Evolutionary conservation across 1,140 invertebrate species (phyloP).

Genomic region (Daktulosphaira vitifoliae): DNA sequence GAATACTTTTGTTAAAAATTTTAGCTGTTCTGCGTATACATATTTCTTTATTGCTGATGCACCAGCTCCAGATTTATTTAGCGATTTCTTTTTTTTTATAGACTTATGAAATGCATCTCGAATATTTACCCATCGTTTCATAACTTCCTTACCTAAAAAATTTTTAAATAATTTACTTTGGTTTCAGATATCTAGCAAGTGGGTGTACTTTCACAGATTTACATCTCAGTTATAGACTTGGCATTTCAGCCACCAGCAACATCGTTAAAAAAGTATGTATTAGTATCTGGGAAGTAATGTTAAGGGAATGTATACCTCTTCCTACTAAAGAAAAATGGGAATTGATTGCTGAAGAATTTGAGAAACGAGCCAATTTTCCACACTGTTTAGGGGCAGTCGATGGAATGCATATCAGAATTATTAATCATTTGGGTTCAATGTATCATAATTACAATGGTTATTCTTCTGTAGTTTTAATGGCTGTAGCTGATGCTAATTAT

Average conservation of each 20-base stretch:
- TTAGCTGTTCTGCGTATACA: slow-evolving; percentile 32
- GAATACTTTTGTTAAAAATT: slow-evolving; percentile 20
- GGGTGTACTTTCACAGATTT: slow-evolving; percentile 37
- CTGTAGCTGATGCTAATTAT: slow-evolving; percentile 44
- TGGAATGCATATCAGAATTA: slow-evolving; percentile 42
- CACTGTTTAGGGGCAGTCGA: slow-evolving; percentile 37
- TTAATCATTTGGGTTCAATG: slow-evolving; percentile 39
- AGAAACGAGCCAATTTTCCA: slow-evolving; percentile 44
- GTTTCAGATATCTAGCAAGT: slow-evolving; percentile 37
- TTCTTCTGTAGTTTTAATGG: slow-evolving; percentile 45
- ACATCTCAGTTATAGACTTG: slow-evolving; percentile 28
- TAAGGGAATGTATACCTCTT: slow-evolving; percentile 35
- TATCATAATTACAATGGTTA: slow-evolving; percentile 45
- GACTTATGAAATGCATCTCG: slow-evolving; percentile 34
- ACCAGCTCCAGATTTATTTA: slow-evolving; percentile 34
- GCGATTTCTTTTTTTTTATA: slow-evolving; percentile 34
- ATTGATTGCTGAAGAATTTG: slow-evolving; percentile 39
- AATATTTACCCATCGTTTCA: slow-evolving; percentile 36
- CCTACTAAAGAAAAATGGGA: slow-evolving; percentile 37
- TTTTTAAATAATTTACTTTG: slow-evolving; percentile 21
- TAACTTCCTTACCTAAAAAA: slow-evolving; percentile 34
- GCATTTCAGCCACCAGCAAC: slow-evolving; percentile 33
- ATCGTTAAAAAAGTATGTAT: slow-evolving; percentile 36
- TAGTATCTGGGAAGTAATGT: slow-evolving; percentile 36
- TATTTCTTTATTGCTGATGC: slow-evolving; percentile 35